phyloP scores from a whole-genome alignment of 2,113 vertebrate species.

The Cichladusa arquata region DNA sequence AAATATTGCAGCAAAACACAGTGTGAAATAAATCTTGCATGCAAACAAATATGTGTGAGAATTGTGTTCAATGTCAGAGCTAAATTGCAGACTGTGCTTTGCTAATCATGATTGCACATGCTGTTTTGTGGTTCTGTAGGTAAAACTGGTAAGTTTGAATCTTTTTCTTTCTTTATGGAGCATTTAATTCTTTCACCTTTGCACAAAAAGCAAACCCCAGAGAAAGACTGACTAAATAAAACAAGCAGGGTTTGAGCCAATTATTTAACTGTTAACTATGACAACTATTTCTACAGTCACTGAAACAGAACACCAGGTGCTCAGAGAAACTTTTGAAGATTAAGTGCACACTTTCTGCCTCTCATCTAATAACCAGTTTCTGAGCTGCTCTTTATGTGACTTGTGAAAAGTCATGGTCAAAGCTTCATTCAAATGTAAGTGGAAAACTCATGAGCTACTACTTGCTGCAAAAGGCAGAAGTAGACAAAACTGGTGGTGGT shows the following conservation, averaged over 20 bases:
- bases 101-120: background rate
- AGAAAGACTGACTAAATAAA: background rate
- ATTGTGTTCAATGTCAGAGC: background rate
- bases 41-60: background rate
- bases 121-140: background rate
- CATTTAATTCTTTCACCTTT: background rate
- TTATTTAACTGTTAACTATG: constrained; percentile 33
- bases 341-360: background rate
- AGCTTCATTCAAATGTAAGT: background rate
- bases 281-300: constrained; percentile 12
- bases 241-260: background rate
- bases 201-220: background rate
- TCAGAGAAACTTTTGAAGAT: background rate
- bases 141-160: background rate
- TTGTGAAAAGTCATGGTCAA: background rate
- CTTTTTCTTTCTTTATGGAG: background rate
- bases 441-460: background rate
- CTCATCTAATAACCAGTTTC: background rate
- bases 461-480: background rate
- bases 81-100: background rate
- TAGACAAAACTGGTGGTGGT: background rate
- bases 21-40: background rate
- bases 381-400: background rate
- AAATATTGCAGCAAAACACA: background rate
- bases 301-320: constrained; percentile 7